Conservation (phyloP, 2,888 invertebrate species). For the Drosophila monieri region DNA sequence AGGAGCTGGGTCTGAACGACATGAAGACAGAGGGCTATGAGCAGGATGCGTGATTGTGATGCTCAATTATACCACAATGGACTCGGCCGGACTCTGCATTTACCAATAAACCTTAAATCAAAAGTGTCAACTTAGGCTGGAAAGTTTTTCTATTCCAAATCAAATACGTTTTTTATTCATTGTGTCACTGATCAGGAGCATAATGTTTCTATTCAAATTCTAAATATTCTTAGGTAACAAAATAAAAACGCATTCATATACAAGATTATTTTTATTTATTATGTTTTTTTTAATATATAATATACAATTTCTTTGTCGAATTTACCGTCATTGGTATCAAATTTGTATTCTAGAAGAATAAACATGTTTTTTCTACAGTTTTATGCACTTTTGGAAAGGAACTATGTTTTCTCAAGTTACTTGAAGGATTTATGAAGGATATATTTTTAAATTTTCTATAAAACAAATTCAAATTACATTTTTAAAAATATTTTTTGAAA, state of each 20-base stretch:
- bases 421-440: too few relatives aligned
- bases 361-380: too few relatives aligned
- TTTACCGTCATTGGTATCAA: too few relatives aligned
- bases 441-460: too few relatives aligned
- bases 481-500: too few relatives aligned
- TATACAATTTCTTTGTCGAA: too few relatives aligned
- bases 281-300: background rate
- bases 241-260: background rate
- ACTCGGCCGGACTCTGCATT: constrained; percentile 47
- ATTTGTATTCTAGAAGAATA: too few relatives aligned
- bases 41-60: constrained; percentile 54
- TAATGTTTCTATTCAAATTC: background rate
- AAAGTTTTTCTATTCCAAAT: constrained; percentile 2
- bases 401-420: too few relatives aligned
- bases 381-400: too few relatives aligned
- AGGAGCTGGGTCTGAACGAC: constrained; percentile 97
- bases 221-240: background rate
- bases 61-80: background rate
- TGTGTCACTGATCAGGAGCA: background rate
- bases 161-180: background rate
- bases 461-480: too few relatives aligned
- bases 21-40: constrained; percentile 95
- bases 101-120: constrained; percentile 27
- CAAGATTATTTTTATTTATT: background rate
- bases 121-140: background rate